Base-by-base conservation (phyloP, 92 coral and sea anemone species). In the Metridium senile region DNA sequence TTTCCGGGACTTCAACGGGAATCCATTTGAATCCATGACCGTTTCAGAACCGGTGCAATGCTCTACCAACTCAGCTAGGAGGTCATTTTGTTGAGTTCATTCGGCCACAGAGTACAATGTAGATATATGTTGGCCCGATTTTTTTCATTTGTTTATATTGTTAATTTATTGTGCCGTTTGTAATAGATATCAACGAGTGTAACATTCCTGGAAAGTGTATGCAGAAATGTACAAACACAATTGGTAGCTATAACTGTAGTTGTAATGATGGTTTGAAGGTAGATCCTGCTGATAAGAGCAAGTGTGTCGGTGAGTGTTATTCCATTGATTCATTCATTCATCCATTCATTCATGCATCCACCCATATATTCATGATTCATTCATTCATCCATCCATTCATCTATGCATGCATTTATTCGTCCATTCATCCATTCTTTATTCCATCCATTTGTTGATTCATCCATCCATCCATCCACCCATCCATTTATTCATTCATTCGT, bases 221-320 rank as follows among this genome's bases (percentile, higher is more conserved):
- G 81, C 89, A 79, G 26, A 68, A 9, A 23, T 85, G 89, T n/a
- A 43, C 2, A 17, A 85, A 85, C 66, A 57, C 31, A 2, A 10
- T 1, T 23, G 89, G 89, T 13, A 61, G 85, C 30, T 85, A 85
- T 65, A 72, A 46, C 23, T 84, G 91, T 71, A 78, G 47, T 46
- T 87, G 91, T 66, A 51, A 87, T 20, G 61, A 64, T 31, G 77
- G 58, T 81, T 87, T 87, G 47, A 72, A 82, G 45, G 83, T 82
- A 47, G 85, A 82, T 58, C 76, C 80, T 18, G 56, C 34, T 8
- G 73, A 87, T 62, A 23, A 69, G 10, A 86, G 75, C 75, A 79
- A 79, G 33, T 85, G 89, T 77, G 70, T 79, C 43, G 80, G 89
- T 85, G 22, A 85, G 89, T 85, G 49, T 39, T 39, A 6, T 39